phyloP scores from a whole-genome alignment of 2,113 vertebrate species.

The Lontra canadensis region DNA sequence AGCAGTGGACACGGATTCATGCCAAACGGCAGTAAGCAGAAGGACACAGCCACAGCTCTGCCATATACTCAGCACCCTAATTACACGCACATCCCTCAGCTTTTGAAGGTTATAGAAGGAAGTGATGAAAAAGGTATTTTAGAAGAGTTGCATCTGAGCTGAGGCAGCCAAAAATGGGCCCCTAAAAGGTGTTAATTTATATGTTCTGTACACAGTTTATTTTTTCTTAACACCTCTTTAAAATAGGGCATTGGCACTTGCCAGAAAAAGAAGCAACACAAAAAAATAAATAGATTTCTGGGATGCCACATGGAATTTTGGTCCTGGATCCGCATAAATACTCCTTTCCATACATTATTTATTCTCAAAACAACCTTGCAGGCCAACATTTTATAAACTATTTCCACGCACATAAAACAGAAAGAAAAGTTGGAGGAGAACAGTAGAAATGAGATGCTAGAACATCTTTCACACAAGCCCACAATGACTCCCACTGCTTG shows the following conservation, averaged over 20 bases:
- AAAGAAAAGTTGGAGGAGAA: neutral
- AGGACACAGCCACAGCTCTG: neutral
- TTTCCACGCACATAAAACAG: neutral
- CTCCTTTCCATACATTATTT: neutral
- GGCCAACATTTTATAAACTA: constrained; percentile 18
- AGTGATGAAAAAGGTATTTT: constrained; percentile 11
- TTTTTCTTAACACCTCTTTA: constrained; percentile 43
- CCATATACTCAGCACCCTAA: neutral
- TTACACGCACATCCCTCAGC: neutral
- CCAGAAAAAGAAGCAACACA: constrained; percentile 7
- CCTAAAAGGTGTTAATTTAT: constrained; percentile 50
- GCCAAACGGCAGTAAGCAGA: neutral
- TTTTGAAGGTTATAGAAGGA: neutral
- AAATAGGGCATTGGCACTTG: constrained; percentile 38
- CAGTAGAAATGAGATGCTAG: neutral
- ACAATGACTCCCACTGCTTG: neutral
- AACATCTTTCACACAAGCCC: neutral
- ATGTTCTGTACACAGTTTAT: neutral
- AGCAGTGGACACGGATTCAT: neutral
- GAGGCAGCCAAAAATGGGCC: constrained; percentile 10
- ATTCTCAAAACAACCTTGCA: constrained; percentile 1
- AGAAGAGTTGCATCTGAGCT: constrained; percentile 34
- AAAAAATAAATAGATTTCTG: neutral
- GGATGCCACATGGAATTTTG: neutral
- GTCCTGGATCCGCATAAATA: neutral